phyloP scores from a whole-genome alignment of 2,888 invertebrate species.

The Pachydiplax longipennis region DNA sequence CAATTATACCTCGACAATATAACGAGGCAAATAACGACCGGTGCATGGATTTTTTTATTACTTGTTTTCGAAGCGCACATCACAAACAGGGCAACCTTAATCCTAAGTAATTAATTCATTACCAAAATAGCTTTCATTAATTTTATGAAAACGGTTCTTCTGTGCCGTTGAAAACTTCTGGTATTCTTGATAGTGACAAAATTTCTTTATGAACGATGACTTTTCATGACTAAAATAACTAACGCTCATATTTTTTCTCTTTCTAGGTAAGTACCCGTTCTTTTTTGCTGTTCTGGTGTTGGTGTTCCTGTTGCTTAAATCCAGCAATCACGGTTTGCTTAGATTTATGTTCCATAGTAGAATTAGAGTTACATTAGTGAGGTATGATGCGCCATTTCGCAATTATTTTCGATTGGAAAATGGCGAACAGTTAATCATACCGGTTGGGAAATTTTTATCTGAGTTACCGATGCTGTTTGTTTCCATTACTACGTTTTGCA shows the following conservation, averaged over 20 bases:
- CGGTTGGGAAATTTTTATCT: neutral
- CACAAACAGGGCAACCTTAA: neutral
- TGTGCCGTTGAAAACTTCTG: neutral
- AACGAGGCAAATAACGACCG: conserved; percentile 6
- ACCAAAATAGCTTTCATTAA: neutral
- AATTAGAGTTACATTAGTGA: neutral
- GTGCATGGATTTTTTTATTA: neutral
- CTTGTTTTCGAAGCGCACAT: neutral
- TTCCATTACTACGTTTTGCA: neutral
- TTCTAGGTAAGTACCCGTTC: conserved; percentile 17
- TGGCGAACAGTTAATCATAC: neutral
- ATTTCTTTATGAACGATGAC: neutral
- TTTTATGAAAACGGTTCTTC: neutral
- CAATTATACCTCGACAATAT: neutral
- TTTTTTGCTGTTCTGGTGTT: neutral
- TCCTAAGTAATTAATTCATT: neutral
- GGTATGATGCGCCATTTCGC: neutral
- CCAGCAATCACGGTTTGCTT: conserved; percentile 5
- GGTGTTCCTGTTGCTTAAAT: neutral
- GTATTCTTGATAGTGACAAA: neutral
- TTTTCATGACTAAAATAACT: neutral
- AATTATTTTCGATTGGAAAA: neutral
- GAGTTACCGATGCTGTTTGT: neutral
- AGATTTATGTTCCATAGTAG: neutral
- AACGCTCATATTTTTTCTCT: neutral